phyloP scores from a whole-genome alignment of 2,888 invertebrate species.

The Boloria euphrosyne region DNA sequence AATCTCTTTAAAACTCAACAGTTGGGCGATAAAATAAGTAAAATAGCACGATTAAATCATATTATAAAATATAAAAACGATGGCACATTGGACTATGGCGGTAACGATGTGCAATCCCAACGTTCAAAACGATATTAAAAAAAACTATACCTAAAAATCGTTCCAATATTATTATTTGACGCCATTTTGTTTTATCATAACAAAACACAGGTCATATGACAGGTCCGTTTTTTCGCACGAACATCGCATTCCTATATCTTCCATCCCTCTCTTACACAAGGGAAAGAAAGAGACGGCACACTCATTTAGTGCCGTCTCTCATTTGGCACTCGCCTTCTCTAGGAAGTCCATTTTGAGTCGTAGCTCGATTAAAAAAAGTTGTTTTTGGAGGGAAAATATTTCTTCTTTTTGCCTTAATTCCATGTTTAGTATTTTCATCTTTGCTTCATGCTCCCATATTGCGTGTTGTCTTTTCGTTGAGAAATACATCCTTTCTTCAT shows the following conservation, averaged over 20 bases:
- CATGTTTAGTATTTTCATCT: constrained; percentile 79
- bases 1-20: neutral
- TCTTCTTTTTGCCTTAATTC: constrained; percentile 76
- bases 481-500: constrained; percentile 72
- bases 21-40: constrained; percentile 20
- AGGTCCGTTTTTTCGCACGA: no score
- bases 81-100: constrained; percentile 48
- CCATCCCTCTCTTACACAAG: neutral
- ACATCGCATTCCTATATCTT: neutral
- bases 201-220: neutral
- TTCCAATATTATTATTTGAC: no score
- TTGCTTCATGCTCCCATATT: constrained; percentile 77
- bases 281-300: constrained; percentile 1
- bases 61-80: constrained; percentile 42
- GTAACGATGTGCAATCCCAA: constrained; percentile 10
- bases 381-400: constrained; percentile 77
- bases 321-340: constrained; percentile 76
- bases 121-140: neutral
- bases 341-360: constrained; percentile 79
- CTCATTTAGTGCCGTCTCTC: constrained; percentile 15
- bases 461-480: constrained; percentile 76
- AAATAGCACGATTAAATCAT: constrained; percentile 34
- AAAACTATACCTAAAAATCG: neutral
- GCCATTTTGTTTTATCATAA: no score
- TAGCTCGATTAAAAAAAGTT: constrained; percentile 75